Evolutionary conservation across 2,797 vertebrate genomes (phyloP).

Genomic region (Spinus pinus): DNA sequence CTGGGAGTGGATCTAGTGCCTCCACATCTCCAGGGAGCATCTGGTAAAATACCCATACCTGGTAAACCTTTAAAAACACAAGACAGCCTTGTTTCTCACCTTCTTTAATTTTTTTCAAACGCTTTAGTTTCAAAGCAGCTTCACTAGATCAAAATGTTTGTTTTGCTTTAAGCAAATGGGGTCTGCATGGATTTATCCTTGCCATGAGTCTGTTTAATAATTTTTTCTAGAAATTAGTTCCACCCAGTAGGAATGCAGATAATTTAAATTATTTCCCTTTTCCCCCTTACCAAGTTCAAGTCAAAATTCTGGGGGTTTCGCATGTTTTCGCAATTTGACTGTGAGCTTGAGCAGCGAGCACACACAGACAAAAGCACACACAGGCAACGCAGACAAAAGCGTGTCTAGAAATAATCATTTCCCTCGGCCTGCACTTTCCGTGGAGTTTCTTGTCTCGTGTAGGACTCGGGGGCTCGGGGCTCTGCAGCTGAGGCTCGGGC

Average conservation of each 20-base stretch:
- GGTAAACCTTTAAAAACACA: background rate
- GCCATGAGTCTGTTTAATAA: background rate
- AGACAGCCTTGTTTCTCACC: background rate
- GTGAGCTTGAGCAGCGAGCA: background rate
- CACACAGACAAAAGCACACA: background rate
- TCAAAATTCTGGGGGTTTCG: background rate
- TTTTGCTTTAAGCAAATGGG: background rate
- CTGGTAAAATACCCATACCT: background rate
- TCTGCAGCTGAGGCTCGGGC: background rate
- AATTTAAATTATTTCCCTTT: background rate
- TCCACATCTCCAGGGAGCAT: fast-evolving
- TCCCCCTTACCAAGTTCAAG: background rate
- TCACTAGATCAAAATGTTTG: background rate
- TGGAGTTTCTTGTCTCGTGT: too few relatives aligned
- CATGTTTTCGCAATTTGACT: background rate
- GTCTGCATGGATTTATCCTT: background rate
- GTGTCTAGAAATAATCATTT: background rate
- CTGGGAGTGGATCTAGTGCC: fast-evolving
- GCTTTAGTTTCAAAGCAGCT: background rate
- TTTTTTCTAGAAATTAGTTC: background rate
- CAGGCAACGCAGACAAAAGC: background rate
- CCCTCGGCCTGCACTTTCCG: fast-evolving
- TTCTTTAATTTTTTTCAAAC: background rate
- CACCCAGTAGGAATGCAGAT: background rate
- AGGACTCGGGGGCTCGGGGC: background rate